These are phyloP conservation scores for Polyergus mexicanus DNA, from an alignment of 1,140 invertebrate genomes.

Conservation along the genomic window DNA sequence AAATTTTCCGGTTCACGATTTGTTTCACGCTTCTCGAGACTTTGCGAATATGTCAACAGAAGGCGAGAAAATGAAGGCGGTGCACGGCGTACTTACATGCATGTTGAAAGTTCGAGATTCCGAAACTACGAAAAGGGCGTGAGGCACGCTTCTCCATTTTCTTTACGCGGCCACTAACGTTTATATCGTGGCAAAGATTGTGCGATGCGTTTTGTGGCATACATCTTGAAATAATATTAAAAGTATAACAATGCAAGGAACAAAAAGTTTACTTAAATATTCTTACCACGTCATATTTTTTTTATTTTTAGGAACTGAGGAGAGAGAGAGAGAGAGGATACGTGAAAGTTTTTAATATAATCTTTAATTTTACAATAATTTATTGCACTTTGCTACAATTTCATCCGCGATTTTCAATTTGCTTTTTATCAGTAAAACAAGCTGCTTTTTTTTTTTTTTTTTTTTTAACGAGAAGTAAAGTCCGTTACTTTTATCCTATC, in stretches of 20 bases:
- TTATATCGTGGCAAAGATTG: conserved; percentile 7
- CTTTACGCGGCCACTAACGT: background rate
- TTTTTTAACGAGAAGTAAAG: conserved; percentile 43
- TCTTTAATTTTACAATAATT: background rate
- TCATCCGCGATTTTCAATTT: background rate
- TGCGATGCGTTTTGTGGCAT: background rate
- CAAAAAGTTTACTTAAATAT: conserved; percentile 15
- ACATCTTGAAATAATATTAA: conserved; percentile 39
- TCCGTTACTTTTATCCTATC: conserved; percentile 42
- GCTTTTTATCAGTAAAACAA: conserved; percentile 25
- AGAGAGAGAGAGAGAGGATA: too few species aligned
- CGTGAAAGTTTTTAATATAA: background rate
- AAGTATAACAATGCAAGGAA: conserved; percentile 11
- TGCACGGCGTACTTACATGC: conserved; percentile 57
- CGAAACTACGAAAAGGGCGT: conserved; percentile 18
- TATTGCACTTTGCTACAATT: background rate
- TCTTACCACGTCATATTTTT: conserved; percentile 1
- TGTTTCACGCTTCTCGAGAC: conserved; percentile 57
- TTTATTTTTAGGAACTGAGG: background rate
- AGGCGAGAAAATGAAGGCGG: conserved; percentile 62
- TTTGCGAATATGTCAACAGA: conserved; percentile 60
- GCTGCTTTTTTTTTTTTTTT: background rate
- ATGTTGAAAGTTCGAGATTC: conserved; percentile 64
- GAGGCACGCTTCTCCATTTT: background rate
- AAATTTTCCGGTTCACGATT: conserved; percentile 66